Conservation (phyloP, 2,113 vertebrate species). For the Coreoperca whiteheadi region DNA sequence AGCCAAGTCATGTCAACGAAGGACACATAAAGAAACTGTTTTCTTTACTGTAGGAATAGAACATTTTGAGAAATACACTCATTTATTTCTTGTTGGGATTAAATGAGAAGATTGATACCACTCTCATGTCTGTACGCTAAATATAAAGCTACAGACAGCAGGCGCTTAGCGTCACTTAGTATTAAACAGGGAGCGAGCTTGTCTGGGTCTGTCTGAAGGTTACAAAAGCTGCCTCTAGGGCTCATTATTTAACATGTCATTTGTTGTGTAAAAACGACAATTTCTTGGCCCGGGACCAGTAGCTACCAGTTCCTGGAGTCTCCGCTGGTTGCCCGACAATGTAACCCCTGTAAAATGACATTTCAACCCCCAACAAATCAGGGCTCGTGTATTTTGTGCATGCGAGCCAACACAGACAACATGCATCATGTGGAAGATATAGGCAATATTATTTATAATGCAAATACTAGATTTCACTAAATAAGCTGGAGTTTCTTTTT, state of each 20-base stretch:
- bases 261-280: neutral
- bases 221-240: neutral
- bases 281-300: neutral
- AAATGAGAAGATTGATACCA: neutral
- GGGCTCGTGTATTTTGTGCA: neutral
- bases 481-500: neutral
- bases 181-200: neutral
- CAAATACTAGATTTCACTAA: neutral
- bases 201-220: no score
- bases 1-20: neutral
- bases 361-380: neutral
- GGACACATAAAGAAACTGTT: neutral
- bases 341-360: neutral
- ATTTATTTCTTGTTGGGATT: neutral
- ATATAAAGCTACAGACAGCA: neutral
- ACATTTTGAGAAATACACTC: neutral
- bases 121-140: neutral
- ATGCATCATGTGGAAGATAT: neutral
- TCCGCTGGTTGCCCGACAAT: neutral
- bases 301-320: neutral
- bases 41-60: neutral
- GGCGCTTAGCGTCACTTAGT: neutral
- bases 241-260: neutral
- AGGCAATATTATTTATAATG: neutral
- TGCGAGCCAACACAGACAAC: neutral